Percentiles rank a stretch among this genome's conserved stretches.
phyloP scores from a whole-genome alignment of 2,113 vertebrate genomes.

The Reinhardtius hippoglossoides region DNA sequence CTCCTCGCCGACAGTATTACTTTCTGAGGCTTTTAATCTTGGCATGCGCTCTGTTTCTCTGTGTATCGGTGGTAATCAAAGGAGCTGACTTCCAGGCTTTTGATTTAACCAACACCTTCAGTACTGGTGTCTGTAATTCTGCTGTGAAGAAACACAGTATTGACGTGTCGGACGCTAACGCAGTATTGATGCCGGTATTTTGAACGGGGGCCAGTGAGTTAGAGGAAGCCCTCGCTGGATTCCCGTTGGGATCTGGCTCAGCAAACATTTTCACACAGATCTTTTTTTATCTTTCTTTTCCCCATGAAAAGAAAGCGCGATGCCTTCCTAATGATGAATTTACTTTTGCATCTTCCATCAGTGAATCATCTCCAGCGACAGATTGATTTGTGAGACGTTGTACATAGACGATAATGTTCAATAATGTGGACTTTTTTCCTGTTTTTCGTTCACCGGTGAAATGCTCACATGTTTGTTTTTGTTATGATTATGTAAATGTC shows the following conservation, averaged over 20 bases:
- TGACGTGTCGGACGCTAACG: conserved; percentile 7
- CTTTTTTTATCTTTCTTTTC: conserved; percentile 43
- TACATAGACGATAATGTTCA: conserved; percentile 63
- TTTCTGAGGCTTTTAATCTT: conserved; percentile 17
- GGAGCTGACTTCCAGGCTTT: conserved; percentile 6
- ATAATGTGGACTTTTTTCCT: conserved; percentile 44
- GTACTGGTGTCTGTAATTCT: not conserved
- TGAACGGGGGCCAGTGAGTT: conserved; percentile 31
- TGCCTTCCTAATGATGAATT: conserved; percentile 68
- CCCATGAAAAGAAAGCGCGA: conserved; percentile 50
- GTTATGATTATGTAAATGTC: conserved; percentile 65
- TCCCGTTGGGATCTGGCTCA: conserved; percentile 56
- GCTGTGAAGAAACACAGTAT: not conserved
- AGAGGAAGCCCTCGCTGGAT: conserved; percentile 33
- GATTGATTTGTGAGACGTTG: conserved; percentile 46
- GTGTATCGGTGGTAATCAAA: conserved; percentile 4
- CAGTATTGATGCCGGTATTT: conserved; percentile 19
- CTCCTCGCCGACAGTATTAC: not conserved
- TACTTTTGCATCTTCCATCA: conserved; percentile 43
- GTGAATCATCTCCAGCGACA: conserved; percentile 39
- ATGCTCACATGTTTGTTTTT: conserved; percentile 47
- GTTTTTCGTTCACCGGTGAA: conserved; percentile 48
- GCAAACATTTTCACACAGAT: conserved; percentile 67
- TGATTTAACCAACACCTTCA: not conserved
- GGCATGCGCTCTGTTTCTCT: not conserved